Conservation (phyloP, 2,797 vertebrate species). For the Garrulus glandarius region DNA sequence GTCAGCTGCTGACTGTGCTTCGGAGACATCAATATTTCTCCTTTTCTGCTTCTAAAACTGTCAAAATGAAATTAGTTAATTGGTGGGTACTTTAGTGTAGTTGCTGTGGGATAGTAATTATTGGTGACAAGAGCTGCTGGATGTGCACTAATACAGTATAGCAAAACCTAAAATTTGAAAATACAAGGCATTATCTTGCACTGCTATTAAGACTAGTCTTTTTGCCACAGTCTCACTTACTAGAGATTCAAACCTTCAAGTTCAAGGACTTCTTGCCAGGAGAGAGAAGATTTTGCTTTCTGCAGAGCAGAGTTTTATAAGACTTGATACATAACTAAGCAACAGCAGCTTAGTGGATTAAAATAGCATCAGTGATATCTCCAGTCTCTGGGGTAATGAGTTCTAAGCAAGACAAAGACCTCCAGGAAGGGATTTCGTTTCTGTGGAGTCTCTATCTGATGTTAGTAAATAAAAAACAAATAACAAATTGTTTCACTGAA, state of each 20-base stretch:
- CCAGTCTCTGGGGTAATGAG: conserved; percentile 36
- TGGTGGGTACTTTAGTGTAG: conserved; percentile 27
- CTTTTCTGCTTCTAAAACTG: conserved; percentile 56
- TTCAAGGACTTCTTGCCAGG: conserved; percentile 12
- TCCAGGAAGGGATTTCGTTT: conserved; percentile 43
- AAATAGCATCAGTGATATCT: conserved; percentile 42
- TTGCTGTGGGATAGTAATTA: conserved; percentile 40
- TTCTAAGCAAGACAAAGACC: conserved; percentile 30
- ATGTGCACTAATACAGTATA: background rate
- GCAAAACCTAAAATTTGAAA: conserved; percentile 16
- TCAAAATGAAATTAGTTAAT: conserved; percentile 63
- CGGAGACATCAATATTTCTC: conserved; percentile 48
- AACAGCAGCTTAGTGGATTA: conserved; percentile 40
- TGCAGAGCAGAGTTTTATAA: background rate
- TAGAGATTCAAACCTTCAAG: background rate
- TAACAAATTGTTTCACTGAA: background rate
- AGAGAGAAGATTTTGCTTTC: conserved; percentile 5
- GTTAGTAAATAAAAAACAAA: conserved; percentile 20
- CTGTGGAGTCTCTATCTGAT: background rate
- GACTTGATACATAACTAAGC: background rate
- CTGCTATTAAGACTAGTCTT: background rate
- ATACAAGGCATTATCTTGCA: background rate
- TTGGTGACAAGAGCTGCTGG: conserved; percentile 39
- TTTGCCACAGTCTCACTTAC: background rate
- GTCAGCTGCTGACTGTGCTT: conserved; percentile 49